These are phyloP conservation scores for Monochamus saltuarius DNA, from an alignment of 1,140 invertebrate species.

Conservation along the genomic window DNA sequence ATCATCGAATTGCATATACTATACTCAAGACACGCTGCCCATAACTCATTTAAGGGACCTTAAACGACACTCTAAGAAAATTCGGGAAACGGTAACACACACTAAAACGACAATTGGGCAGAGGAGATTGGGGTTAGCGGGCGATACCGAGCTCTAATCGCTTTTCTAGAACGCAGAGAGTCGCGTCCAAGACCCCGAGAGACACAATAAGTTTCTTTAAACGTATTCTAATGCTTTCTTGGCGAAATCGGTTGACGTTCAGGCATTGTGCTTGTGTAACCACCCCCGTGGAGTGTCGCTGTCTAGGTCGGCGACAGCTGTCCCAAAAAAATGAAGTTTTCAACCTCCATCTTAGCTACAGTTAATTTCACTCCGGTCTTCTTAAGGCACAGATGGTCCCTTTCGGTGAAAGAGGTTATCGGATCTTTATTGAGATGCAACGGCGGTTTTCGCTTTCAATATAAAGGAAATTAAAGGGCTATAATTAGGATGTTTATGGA, in stretches of 20 bases:
- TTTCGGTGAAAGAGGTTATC: no score
- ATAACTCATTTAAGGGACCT: conserved; percentile 44
- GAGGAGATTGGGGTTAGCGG: conserved; percentile 2
- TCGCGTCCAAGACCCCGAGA: conserved; percentile 5
- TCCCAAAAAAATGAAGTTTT: conserved; percentile 51
- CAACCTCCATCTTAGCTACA: conserved; percentile 51
- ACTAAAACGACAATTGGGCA: conserved; percentile 39
- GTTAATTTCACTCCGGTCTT: conserved; percentile 50
- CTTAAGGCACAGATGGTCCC: conserved; percentile 19
- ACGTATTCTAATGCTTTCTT: conserved; percentile 46
- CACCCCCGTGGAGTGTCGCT: conserved; percentile 50
- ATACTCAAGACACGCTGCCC: conserved; percentile 33
- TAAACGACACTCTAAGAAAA: conserved; percentile 29
- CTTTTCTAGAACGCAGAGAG: conserved; percentile 15
- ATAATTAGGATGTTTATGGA: no score
- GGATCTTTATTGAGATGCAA: no score
- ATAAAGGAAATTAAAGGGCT: no score
- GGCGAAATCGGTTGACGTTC: conserved; percentile 40
- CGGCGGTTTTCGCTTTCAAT: no score
- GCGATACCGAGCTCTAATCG: background rate
- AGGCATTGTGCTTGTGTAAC: conserved; percentile 51
- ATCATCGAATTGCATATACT: conserved; percentile 20
- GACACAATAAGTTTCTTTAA: conserved; percentile 39
- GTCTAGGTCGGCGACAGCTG: conserved; percentile 46
- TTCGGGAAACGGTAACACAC: conserved; percentile 35